phyloP scores from a whole-genome alignment of 2,113 vertebrate species.

The Anseranas semipalmata region DNA sequence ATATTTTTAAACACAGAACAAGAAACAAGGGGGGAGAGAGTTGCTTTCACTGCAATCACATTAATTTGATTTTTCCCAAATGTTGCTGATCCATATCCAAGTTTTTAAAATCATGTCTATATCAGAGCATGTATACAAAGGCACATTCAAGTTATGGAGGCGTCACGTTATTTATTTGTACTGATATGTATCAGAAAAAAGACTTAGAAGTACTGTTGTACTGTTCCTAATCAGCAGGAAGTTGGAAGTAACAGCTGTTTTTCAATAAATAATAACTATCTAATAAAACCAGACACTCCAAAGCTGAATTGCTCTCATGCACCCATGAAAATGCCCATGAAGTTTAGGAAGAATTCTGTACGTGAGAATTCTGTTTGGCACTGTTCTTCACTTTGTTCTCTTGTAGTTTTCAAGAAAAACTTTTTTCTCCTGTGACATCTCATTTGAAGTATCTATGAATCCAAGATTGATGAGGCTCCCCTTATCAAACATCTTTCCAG shows the following conservation, averaged over 20 bases:
- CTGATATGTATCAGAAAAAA: not conserved
- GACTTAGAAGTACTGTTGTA: not conserved
- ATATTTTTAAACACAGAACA: not conserved
- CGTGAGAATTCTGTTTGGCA: not conserved
- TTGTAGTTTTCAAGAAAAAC: not conserved
- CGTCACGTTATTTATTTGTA: not conserved
- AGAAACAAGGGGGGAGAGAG: not conserved
- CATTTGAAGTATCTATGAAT: not conserved
- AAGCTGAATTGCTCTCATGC: not conserved
- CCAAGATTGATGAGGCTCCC: not conserved
- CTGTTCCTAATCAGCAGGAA: not conserved
- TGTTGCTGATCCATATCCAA: not conserved
- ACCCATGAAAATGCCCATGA: not conserved
- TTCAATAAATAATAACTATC: not conserved
- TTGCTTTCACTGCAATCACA: not conserved
- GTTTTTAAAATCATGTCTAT: not conserved
- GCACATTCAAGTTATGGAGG: not conserved
- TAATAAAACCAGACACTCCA: not conserved
- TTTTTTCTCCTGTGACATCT: not conserved
- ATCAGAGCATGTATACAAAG: not conserved
- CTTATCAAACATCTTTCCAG: not conserved
- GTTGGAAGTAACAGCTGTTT: not conserved
- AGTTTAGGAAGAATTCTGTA: not conserved
- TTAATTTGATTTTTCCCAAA: not conserved
- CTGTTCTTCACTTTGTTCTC: not conserved